Evolutionary conservation across 2,113 vertebrate species (phyloP).

Genomic region (Podarcis muralis): DNA sequence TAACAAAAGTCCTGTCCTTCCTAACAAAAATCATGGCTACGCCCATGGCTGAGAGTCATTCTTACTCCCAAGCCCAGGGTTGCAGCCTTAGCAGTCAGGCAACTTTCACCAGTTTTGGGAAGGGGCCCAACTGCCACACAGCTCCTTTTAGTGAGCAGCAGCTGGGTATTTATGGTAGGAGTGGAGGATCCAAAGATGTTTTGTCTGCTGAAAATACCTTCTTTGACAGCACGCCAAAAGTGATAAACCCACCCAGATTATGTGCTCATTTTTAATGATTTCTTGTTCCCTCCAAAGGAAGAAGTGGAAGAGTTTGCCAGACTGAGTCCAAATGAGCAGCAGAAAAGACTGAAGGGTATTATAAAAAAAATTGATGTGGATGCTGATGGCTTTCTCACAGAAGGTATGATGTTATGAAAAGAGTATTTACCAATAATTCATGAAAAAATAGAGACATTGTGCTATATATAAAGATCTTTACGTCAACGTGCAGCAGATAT

Average conservation of each 20-base stretch:
- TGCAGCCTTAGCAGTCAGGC: background rate
- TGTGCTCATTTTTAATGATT: background rate
- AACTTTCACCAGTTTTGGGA: background rate
- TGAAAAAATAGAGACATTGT: background rate
- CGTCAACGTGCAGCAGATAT: no score
- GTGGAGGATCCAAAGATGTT: background rate
- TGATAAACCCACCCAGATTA: background rate
- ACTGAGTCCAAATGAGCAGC: conserved; percentile 85
- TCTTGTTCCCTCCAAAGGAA: conserved; percentile 69
- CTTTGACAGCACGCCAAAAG: background rate
- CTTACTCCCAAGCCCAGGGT: background rate
- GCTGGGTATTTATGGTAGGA: background rate
- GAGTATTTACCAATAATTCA: background rate
- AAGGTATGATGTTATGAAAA: conserved; percentile 75
- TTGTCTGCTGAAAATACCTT: background rate
- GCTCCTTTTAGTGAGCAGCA: background rate
- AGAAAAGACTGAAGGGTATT: conserved; percentile 80
- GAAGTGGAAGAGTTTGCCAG: conserved; percentile 85
- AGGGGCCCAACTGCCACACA: background rate
- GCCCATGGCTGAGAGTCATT: no score
- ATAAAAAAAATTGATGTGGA: conserved; percentile 87
- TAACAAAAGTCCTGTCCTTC: no score
- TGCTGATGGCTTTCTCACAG: conserved; percentile 80
- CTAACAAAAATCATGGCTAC: no score
- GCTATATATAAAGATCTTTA: background rate